Evolutionary conservation across 2,888 invertebrate genomes (phyloP).

Genomic region (Corythucha ciliata): DNA sequence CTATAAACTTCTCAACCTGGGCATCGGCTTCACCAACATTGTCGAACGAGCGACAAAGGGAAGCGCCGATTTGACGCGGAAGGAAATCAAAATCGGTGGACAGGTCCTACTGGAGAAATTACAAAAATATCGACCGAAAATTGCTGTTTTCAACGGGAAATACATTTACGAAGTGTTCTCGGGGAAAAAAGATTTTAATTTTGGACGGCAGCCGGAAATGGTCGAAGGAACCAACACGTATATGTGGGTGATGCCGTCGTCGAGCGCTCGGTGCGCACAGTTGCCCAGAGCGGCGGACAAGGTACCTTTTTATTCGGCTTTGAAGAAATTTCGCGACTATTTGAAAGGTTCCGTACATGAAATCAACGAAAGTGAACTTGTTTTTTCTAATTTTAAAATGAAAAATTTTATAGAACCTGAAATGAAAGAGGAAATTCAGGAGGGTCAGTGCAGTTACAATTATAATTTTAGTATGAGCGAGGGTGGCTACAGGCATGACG

Average conservation of each 20-base stretch:
- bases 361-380: conserved; percentile 76
- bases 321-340: conserved; percentile 91
- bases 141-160: conserved; percentile 96
- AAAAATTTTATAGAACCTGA: conserved; percentile 24
- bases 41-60: conserved; percentile 91
- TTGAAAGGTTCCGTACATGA: conserved; percentile 75
- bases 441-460: conserved; percentile 21
- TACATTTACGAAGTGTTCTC: conserved; percentile 95
- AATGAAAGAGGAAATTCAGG: conserved; percentile 16
- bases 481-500: too few relatives aligned
- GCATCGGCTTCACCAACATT: conserved; percentile 98
- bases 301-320: conserved; percentile 91
- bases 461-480: too few relatives aligned
- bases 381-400: conserved; percentile 46
- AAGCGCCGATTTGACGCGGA: conserved; percentile 84
- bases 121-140: conserved; percentile 85
- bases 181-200: conserved; percentile 92
- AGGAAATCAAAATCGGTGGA: conserved; percentile 88
- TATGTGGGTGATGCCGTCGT: conserved; percentile 99
- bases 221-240: conserved; percentile 92
- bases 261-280: conserved; percentile 93
- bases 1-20: conserved; percentile 80
- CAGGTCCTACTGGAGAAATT: conserved; percentile 81
- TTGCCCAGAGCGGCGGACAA: conserved; percentile 93
- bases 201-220: conserved; percentile 88